Conservation (phyloP, 2,113 vertebrate species). For the Pomatostomus ruficeps region DNA sequence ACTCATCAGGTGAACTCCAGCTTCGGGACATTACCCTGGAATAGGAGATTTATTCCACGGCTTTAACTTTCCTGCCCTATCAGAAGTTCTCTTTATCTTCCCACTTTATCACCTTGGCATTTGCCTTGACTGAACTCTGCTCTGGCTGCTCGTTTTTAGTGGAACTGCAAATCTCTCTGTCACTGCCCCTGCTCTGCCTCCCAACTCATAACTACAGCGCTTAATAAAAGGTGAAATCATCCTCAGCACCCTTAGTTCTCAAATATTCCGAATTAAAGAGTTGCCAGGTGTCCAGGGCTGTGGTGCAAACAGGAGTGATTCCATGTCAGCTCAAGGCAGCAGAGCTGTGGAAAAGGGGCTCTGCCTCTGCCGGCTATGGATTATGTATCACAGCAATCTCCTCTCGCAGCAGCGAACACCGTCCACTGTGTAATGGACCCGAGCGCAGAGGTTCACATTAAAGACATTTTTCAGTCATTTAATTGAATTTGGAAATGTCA, state of each 20-base stretch:
- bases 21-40: background rate
- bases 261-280: background rate
- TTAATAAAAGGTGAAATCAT: constrained; percentile 26
- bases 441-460: background rate
- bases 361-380: background rate
- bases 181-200: constrained; percentile 15
- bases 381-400: constrained; percentile 7
- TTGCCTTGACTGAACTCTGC: constrained; percentile 30
- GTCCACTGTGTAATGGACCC: background rate
- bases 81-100: constrained; percentile 18
- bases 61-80: background rate
- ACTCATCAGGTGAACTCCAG: background rate
- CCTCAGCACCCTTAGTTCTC: constrained; percentile 7
- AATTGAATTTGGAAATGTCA: constrained; percentile 38
- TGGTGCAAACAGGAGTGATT: background rate
- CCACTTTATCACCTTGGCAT: background rate
- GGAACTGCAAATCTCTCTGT: constrained; percentile 19
- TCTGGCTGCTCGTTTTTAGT: constrained; percentile 5
- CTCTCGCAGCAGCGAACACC: background rate
- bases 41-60: background rate
- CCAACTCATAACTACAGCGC: background rate
- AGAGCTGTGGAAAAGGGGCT: background rate
- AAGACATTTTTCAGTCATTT: constrained; percentile 35
- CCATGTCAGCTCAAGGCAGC: background rate
- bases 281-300: background rate